Conservation (phyloP, 2,888 invertebrate genomes). For the Patella depressa region DNA sequence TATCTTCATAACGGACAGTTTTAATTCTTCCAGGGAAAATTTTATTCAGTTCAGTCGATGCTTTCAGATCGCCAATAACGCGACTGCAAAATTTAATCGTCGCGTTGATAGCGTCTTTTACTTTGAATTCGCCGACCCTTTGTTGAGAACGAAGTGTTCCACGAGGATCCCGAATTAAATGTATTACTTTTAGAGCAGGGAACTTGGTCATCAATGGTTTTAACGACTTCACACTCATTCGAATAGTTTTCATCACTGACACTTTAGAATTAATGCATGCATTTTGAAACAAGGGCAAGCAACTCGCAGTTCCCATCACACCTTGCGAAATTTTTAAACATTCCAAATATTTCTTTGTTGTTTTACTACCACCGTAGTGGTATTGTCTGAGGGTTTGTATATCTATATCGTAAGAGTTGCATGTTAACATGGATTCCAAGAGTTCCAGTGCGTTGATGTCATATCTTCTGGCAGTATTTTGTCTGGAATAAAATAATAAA, state of each 20-base stretch:
- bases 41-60: background rate
- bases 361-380: conserved; percentile 7
- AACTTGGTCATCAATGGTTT: conserved; percentile 18
- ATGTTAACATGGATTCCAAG: conserved; percentile 6
- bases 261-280: conserved; percentile 17
- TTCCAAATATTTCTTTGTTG: background rate
- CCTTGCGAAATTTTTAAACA: background rate
- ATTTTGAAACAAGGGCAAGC: conserved; percentile 16
- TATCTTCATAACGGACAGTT: conserved; percentile 33
- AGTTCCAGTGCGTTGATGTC: too few species aligned
- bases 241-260: conserved; percentile 25
- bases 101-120: background rate
- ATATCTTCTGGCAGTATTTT: too few species aligned
- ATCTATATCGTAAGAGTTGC: conserved; percentile 15
- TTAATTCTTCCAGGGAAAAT: conserved; percentile 22
- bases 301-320: background rate
- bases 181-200: conserved; percentile 30
- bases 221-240: conserved; percentile 20
- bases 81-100: conserved; percentile 11
- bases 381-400: conserved; percentile 17
- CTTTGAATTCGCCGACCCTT: conserved; percentile 13
- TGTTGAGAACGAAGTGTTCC: conserved; percentile 22
- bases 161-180: conserved; percentile 33
- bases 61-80: conserved; percentile 3
- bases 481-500: too few species aligned